Conservation (phyloP, 2,797 vertebrate genomes). For the Acanthopagrus latus region DNA sequence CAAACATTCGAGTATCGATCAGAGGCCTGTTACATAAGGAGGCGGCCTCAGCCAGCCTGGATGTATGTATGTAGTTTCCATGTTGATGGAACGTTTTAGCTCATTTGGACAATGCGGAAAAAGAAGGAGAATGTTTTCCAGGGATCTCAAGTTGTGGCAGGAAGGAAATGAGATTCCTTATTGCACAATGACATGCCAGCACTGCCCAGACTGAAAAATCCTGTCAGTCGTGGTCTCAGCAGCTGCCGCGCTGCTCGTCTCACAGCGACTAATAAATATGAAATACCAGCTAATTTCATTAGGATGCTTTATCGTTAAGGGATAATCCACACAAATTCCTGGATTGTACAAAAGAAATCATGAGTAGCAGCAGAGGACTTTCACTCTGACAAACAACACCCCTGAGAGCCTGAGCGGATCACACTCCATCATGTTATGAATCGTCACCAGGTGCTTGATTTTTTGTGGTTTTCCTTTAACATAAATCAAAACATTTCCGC, state of each 20-base stretch:
- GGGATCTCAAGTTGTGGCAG: constrained; percentile 74
- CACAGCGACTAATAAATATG: background rate
- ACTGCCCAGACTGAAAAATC: constrained; percentile 39
- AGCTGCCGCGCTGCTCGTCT: background rate
- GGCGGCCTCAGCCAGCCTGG: constrained; percentile 16
- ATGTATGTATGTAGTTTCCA: constrained; percentile 74
- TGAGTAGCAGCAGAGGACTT: too few relatives aligned
- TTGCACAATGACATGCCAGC: constrained; percentile 70
- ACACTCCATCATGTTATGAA: too few relatives aligned
- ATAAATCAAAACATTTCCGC: too few relatives aligned
- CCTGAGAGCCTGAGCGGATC: too few relatives aligned
- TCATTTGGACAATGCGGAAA: constrained; percentile 72
- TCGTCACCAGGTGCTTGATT: too few relatives aligned
- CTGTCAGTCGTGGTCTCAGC: constrained; percentile 34
- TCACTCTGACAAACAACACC: too few relatives aligned
- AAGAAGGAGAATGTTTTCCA: constrained; percentile 77
- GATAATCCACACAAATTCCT: background rate
- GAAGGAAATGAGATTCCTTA: constrained; percentile 77
- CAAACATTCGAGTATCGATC: constrained; percentile 76
- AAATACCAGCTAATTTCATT: constrained; percentile 3
- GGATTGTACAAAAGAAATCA: too few relatives aligned
- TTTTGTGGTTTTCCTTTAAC: too few relatives aligned
- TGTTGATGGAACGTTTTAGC: constrained; percentile 74
- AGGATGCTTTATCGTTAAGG: constrained; percentile 2
- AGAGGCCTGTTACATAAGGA: constrained; percentile 71